These are phyloP conservation scores for Perognathus longimembris DNA, from an alignment of 2,113 vertebrate species.

Conservation along the genomic window DNA sequence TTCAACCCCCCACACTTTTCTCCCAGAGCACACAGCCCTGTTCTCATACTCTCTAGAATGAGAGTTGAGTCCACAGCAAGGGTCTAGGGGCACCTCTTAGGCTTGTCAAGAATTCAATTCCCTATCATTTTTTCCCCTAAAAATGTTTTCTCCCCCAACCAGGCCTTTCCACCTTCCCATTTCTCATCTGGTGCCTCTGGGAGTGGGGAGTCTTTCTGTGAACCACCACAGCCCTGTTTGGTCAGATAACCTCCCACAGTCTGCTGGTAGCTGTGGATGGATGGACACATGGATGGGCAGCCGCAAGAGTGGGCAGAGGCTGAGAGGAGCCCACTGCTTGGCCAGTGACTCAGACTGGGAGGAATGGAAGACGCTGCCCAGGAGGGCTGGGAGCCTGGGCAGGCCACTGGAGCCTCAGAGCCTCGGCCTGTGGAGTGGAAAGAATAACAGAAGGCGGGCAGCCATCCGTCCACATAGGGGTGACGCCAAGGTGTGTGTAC, in stretches of 20 bases:
- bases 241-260: background rate
- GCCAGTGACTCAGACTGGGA: constrained; percentile 70
- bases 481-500: constrained; percentile 72
- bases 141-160: background rate
- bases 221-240: background rate
- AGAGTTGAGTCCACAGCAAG: background rate
- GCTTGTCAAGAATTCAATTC: background rate
- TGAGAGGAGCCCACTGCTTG: constrained; percentile 27
- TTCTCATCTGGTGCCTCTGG: background rate
- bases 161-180: background rate
- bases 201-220: background rate
- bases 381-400: constrained; percentile 62
- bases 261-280: background rate
- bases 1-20: accelerated
- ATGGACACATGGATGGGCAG: background rate
- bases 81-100: background rate
- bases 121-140: background rate
- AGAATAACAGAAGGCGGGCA: constrained; percentile 72
- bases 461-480: background rate
- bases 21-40: background rate
- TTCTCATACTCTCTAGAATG: background rate
- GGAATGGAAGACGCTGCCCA: constrained; percentile 65
- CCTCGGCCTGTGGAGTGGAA: constrained; percentile 48
- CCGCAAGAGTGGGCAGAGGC: background rate
- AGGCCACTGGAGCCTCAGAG: constrained; percentile 68